Base-by-base conservation (phyloP, 2,797 vertebrate genomes). In the Nannoperca obscura region DNA sequence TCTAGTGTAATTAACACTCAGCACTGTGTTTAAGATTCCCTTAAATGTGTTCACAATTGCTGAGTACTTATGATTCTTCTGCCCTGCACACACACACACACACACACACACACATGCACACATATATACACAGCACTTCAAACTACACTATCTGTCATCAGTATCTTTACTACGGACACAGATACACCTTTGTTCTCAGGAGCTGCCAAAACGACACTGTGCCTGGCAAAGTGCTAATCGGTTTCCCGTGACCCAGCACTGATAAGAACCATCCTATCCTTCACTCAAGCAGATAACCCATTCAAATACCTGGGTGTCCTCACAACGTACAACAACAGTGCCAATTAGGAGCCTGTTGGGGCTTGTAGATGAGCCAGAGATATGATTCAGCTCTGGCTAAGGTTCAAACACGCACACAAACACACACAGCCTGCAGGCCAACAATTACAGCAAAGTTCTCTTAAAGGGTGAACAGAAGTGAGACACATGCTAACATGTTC, bases 301-400 rank as follows among this genome's bases (percentile, higher is more conserved):
- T 91, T 93, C 86, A 92, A 88, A 94, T 89, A 92, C 89, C 88
- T 90, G 91, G 76, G 83, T 87, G 85, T 91, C 90, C 87, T 89
- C 80, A 63, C 90, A 81, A 84, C 63, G 61, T 78, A 84, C 81
- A 75, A 92, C 91, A 90, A 83, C 91, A 84, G 80, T 74, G 70
- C 91, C 92, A 95, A 94, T 94, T 93, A 95, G 86, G 75, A 92
- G 77, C 90, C 85, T 87, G 92, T 86, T 77, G 85, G 82, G 86
- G 73, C 92, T 89, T 93, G 91, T 90, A 88, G 92, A 93, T 93
- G 86, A 89, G 86, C 83, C 84, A 84, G 83, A 90, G 92, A 94
- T 94, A 94, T 86, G 90, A 93, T 87, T 91, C 89, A 92, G 84
- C 73, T 77, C 76, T 87, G 83, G 88, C 88, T 85, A 52, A 74